These are phyloP conservation scores for Buphagus erythrorhynchus DNA, from an alignment of 2,797 vertebrate genomes.

Conservation along the genomic window DNA sequence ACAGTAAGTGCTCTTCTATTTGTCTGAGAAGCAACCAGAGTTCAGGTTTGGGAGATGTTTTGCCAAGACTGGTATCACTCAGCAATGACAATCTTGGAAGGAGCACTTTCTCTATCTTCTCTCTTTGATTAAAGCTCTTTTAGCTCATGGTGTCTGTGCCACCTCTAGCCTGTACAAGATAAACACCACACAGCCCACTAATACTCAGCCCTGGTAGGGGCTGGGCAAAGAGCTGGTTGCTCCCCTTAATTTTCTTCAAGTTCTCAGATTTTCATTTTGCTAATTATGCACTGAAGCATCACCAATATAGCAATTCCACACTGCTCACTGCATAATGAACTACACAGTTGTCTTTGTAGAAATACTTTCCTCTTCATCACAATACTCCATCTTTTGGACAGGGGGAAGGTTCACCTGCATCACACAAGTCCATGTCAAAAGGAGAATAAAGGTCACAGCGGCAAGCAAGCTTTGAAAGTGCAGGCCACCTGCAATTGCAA, in stretches of 20 bases:
- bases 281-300: not conserved
- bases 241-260: not conserved
- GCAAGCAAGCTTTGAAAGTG: not conserved
- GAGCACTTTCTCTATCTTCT: not conserved
- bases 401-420: not conserved
- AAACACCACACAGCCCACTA: not conserved
- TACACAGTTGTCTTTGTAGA: not conserved
- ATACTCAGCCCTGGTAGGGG: not conserved
- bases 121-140: not conserved
- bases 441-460: not conserved
- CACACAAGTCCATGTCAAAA: not conserved
- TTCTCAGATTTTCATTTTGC: not conserved
- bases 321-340: not conserved
- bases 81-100: fast-evolving
- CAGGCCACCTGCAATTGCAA: not conserved
- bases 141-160: not conserved
- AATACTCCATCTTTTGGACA: not conserved
- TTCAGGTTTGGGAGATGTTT: not conserved
- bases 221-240: not conserved
- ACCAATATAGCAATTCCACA: not conserved
- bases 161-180: not conserved
- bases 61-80: not conserved
- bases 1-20: not conserved
- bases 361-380: not conserved
- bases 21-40: not conserved